Conservation (phyloP, 2,113 vertebrate genomes). For the Riparia riparia region DNA sequence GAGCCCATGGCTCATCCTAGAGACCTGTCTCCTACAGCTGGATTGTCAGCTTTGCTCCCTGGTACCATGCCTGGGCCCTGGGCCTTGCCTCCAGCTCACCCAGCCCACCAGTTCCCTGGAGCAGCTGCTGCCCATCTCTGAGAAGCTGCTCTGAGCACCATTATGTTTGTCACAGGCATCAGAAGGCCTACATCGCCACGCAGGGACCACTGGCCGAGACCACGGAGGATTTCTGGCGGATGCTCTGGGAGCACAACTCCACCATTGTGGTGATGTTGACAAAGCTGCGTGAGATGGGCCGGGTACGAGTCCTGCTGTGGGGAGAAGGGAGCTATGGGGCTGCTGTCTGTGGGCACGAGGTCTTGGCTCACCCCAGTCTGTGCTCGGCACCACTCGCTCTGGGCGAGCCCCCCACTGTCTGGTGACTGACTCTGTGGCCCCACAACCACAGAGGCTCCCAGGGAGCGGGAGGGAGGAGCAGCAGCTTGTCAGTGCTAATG, state of each 20-base stretch:
- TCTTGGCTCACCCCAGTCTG: neutral
- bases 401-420: neutral
- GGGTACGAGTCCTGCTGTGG: constrained; percentile 75
- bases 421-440: neutral
- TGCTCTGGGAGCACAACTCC: constrained; percentile 98
- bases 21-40: neutral
- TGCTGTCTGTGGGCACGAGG: neutral
- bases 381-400: neutral
- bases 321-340: neutral
- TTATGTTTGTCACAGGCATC: constrained; percentile 82
- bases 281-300: constrained; percentile 95
- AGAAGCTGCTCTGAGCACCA: neutral
- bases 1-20: neutral
- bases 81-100: neutral
- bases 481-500: neutral
- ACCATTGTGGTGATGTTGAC: constrained; percentile 98
- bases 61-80: neutral
- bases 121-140: neutral
- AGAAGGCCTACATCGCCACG: constrained; percentile 95
- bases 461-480: neutral
- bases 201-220: constrained; percentile 95
- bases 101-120: neutral
- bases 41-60: neutral
- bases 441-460: neutral
- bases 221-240: constrained; percentile 98